These are phyloP conservation scores for Galeruca laticollis DNA, from an alignment of 2,888 invertebrate species.

Conservation along the genomic window DNA sequence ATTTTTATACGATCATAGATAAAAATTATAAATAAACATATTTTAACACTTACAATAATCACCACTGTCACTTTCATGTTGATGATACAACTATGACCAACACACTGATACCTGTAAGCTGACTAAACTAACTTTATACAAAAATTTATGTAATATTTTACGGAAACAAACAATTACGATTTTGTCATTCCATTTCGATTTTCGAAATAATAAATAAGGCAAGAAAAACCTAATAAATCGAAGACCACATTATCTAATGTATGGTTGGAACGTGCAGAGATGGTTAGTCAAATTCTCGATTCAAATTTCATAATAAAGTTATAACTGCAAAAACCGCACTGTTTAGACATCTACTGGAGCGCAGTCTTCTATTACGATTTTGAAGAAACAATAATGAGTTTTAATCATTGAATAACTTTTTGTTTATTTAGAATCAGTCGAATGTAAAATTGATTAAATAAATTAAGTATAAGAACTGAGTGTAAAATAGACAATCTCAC, in stretches of 20 bases:
- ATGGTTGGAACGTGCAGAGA: constrained; percentile 35
- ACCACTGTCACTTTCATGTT: constrained; percentile 34
- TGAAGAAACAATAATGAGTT: background rate
- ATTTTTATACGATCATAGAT: no score
- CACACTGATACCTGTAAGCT: constrained; percentile 13
- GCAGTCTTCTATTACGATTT: background rate
- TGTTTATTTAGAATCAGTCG: constrained; percentile 2
- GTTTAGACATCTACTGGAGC: constrained; percentile 5
- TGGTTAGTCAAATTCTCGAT: constrained; percentile 21
- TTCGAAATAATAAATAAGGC: constrained; percentile 22
- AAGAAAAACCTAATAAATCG: constrained; percentile 4
- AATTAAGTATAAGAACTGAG: background rate
- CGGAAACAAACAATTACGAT: constrained; percentile 34
- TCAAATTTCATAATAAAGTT: constrained; percentile 26
- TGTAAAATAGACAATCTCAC: background rate
- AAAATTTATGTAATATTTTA: constrained; percentile 42
- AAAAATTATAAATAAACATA: no score
- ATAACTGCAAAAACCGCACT: constrained; percentile 21
- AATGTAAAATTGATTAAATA: background rate
- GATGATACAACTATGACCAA: constrained; percentile 21
- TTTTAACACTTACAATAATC: constrained; percentile 32
- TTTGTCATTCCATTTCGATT: constrained; percentile 24
- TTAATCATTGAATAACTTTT: background rate
- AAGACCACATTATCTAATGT: constrained; percentile 37
- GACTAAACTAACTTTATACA: constrained; percentile 27